Evolutionary conservation across 2,113 vertebrate species (phyloP), one percentile per base, ranked within the genome.

Genomic region (Saimiri boliviensis): DNA sequence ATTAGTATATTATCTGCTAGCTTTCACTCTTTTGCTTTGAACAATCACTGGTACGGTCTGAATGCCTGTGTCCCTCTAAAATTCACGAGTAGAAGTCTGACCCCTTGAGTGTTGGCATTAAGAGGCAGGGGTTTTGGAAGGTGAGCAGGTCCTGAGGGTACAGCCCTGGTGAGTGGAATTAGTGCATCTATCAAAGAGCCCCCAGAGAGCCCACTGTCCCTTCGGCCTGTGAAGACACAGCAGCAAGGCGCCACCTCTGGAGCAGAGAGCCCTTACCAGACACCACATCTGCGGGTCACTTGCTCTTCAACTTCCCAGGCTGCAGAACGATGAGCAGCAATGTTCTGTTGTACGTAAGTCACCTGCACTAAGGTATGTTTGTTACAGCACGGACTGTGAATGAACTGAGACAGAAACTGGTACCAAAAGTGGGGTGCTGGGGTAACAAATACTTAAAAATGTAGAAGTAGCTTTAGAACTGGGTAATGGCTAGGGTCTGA

Each of bases 241-340:
- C 47, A 40, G 3, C 5, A 12, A 16, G 77, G 27, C 2, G 6
- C 6, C 3, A 0, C 8, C 47, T 45, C 23, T 23, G 79, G 66
- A 9, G 23, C 27, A 16, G 7, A 27, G n/a, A 16, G 6, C 30
- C 70, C 47, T 56, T 9, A 5, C 21, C 30, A 2, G 17, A 37
- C 0, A 6, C 42, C 0, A 8, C 42, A 42, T 13, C 37, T 10
- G 8, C 40, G 1, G 56, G 70, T 3, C 42, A 32, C 30, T 3
- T 11, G 40, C 4, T 8, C 30, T 40, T 32, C 56, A 25, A 19
- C 66, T 19, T 16, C 12, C 9, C 10, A 9, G 40, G 54, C 80
- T 42, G 16, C 19, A 5, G 73, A 74, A 47, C 25, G 7, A 37
- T 25, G 32, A 35, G 47, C 19, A 52, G 21, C 9, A 6, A 20